These are phyloP conservation scores for Hypanus sabinus DNA, from an alignment of 2,113 vertebrate genomes.

Conservation along the genomic window DNA sequence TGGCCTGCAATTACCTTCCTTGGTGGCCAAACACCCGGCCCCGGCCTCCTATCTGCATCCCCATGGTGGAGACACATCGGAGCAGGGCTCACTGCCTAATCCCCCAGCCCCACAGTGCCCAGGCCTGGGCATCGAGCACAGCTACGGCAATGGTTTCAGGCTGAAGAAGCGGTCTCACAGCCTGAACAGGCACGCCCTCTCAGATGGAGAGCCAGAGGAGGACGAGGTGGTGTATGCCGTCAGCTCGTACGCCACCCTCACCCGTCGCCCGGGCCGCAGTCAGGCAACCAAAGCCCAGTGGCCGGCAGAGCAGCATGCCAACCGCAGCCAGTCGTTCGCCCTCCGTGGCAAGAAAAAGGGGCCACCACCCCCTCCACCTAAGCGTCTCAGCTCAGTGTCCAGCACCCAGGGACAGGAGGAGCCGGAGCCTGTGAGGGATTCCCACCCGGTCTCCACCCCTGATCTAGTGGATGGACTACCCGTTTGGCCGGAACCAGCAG, in stretches of 20 bases:
- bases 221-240: constrained; percentile 59
- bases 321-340: constrained; percentile 68
- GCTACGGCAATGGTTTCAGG: constrained; percentile 39
- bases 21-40: too few species aligned
- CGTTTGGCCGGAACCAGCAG: neutral
- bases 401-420: constrained; percentile 38
- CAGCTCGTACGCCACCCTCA: constrained; percentile 78
- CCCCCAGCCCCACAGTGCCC: neutral
- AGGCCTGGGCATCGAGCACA: constrained; percentile 42
- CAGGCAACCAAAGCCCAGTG: constrained; percentile 47
- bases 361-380: constrained; percentile 54
- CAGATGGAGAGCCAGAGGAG: constrained; percentile 71
- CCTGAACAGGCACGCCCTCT: constrained; percentile 70
- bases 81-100: neutral
- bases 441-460: constrained; percentile 43
- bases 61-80: constrained; percentile 39
- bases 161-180: constrained; percentile 71
- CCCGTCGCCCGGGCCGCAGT: constrained; percentile 61
- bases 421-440: neutral
- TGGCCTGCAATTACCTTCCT: constrained; percentile 27
- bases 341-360: constrained; percentile 72
- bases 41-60: constrained; percentile 46
- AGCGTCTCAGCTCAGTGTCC: constrained; percentile 67
- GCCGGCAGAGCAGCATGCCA: constrained; percentile 49
- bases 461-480: constrained; percentile 38